Evolutionary conservation across 2,797 vertebrate species (phyloP).

Genomic region (Halcyon badia): DNA sequence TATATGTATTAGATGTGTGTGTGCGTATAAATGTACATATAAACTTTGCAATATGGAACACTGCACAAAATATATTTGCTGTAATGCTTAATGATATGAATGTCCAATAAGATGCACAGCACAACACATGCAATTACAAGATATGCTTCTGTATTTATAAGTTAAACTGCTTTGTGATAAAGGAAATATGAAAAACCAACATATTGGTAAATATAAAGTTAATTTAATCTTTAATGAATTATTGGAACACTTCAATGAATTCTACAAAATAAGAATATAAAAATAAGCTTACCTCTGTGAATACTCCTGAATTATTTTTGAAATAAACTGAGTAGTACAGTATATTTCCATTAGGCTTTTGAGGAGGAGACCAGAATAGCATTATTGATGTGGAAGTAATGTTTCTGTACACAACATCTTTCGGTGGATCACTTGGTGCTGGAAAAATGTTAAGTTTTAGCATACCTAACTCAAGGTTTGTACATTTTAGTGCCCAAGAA

Average conservation of each 20-base stretch:
- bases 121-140: neutral
- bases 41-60: neutral
- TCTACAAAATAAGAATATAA: neutral
- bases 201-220: neutral
- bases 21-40: neutral
- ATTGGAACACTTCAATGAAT: neutral
- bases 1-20: neutral
- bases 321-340: slow-evolving; percentile 91
- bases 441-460: slow-evolving; percentile 58
- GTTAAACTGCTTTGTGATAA: neutral
- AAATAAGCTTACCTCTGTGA: slow-evolving; percentile 84
- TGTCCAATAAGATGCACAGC: neutral
- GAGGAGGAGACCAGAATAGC: slow-evolving; percentile 89
- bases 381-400: slow-evolving; percentile 86
- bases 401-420: slow-evolving; percentile 86
- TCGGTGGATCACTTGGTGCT: slow-evolving; percentile 92
- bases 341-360: slow-evolving; percentile 91
- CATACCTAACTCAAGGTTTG: neutral
- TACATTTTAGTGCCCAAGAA: neutral
- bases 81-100: neutral
- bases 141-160: neutral
- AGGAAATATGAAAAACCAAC: neutral
- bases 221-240: neutral
- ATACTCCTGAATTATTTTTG: slow-evolving; percentile 81
- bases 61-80: neutral